Percentiles rank a stretch among this genome's conserved stretches.
Conservation (phyloP, 92 coral and sea anemone genomes). For the Diadumene lineata region DNA sequence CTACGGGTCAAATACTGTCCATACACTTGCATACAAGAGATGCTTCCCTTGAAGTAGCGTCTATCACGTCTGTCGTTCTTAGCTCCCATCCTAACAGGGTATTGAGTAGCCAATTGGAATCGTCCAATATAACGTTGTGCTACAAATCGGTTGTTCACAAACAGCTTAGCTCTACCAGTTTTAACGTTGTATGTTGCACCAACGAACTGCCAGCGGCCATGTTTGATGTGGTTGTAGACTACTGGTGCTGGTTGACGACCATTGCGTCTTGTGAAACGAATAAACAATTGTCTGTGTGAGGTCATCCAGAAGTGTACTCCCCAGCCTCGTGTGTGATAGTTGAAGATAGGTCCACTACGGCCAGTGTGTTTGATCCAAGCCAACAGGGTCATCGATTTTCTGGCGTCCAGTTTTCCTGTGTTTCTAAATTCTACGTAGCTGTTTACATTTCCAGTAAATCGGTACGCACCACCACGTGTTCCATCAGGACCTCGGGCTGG, state of each 20-base stretch:
- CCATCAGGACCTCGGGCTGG: conserved; percentile 69
- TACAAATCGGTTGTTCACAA: conserved; percentile 27
- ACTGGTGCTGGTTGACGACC: conserved; percentile 23
- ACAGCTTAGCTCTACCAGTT: conserved; percentile 33
- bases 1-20: background rate
- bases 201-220: conserved; percentile 17
- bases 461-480: conserved; percentile 52
- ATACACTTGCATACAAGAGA: conserved; percentile 35
- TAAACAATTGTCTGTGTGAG: conserved; percentile 31
- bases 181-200: conserved; percentile 22
- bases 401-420: conserved; percentile 60
- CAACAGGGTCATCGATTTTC: conserved; percentile 50
- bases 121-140: conserved; percentile 20
- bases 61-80: conserved; percentile 16
- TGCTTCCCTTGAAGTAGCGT: conserved; percentile 31
- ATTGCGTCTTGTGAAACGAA: conserved; percentile 47
- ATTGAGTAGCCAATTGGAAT: conserved; percentile 22
- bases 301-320: conserved; percentile 67
- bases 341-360: conserved; percentile 59
- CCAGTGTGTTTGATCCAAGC: conserved; percentile 70
- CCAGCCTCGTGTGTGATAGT: conserved; percentile 49
- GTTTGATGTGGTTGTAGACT: background rate
- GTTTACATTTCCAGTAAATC: conserved; percentile 41
- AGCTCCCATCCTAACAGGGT: conserved; percentile 20
- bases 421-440: conserved; percentile 66